Evolutionary conservation across 2,113 vertebrate species (phyloP).

Genomic region (Garra rufa): DNA sequence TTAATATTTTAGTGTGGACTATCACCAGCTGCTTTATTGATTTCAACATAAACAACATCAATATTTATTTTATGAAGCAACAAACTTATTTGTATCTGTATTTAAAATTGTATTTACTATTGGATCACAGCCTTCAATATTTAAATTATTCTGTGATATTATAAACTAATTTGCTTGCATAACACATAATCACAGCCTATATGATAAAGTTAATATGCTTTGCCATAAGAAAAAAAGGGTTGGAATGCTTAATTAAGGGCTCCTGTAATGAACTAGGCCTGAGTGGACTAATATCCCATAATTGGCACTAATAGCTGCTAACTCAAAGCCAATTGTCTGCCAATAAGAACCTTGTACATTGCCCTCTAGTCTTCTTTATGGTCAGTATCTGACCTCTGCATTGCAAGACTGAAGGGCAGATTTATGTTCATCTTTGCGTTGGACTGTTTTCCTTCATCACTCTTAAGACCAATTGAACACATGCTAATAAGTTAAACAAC

Average conservation of each 20-base stretch:
- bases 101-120: not conserved
- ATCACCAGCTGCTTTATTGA: not conserved
- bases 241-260: constrained; percentile 36
- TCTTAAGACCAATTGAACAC: not conserved
- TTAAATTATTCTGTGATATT: not conserved
- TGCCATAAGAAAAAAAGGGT: not conserved
- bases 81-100: not conserved
- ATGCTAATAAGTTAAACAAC: not conserved
- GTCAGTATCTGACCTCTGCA: constrained; percentile 30
- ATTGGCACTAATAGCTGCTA: constrained; percentile 54
- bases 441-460: not conserved
- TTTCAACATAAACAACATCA: not conserved
- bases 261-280: constrained; percentile 16
- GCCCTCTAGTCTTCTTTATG: constrained; percentile 41
- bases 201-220: constrained; percentile 17
- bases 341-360: constrained; percentile 52
- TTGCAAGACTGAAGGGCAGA: constrained; percentile 38
- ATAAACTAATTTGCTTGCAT: not conserved
- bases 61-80: constrained; percentile 14
- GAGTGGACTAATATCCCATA: constrained; percentile 46
- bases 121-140: not conserved
- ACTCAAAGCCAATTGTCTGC: constrained; percentile 51
- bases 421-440: not conserved
- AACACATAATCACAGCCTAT: not conserved
- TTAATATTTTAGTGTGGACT: not conserved